Conservation (phyloP, 2,113 vertebrate genomes). For the Hippocampus mohnikei region DNA sequence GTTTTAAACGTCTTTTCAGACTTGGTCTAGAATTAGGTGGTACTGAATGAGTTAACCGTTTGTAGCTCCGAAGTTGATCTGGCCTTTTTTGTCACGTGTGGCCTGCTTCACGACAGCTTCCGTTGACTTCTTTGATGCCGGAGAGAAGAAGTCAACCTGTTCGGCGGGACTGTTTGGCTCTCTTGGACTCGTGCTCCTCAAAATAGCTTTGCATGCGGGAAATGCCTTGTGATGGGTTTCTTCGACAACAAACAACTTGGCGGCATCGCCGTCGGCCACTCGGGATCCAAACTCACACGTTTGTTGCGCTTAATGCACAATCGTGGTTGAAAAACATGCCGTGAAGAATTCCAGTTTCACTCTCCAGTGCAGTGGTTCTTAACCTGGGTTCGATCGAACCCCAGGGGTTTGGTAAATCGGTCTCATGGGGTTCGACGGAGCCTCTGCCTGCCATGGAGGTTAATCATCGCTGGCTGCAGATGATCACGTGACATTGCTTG, state of each 20-base stretch:
- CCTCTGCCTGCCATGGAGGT: too few relatives aligned
- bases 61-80: neutral
- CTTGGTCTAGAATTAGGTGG: too few relatives aligned
- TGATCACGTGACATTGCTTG: too few relatives aligned
- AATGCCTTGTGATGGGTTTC: neutral
- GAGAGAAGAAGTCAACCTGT: neutral
- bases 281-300: neutral
- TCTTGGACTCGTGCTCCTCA: neutral
- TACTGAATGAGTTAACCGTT: too few relatives aligned
- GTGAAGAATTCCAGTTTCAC: neutral
- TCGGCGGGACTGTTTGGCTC: neutral
- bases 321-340: neutral
- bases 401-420: too few relatives aligned
- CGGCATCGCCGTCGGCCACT: neutral
- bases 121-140: neutral
- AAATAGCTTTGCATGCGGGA: neutral
- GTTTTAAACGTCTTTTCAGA: too few relatives aligned
- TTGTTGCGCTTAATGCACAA: neutral
- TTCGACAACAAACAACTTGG: conserved; percentile 1
- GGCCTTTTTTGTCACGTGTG: too few relatives aligned
- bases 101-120: too few relatives aligned
- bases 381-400: too few relatives aligned
- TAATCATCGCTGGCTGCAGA: too few relatives aligned
- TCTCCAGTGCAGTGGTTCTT: too few relatives aligned
- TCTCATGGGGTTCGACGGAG: too few relatives aligned